These are phyloP conservation scores for Vombatus ursinus DNA, from an alignment of 2,113 vertebrate genomes.

Conservation along the genomic window DNA sequence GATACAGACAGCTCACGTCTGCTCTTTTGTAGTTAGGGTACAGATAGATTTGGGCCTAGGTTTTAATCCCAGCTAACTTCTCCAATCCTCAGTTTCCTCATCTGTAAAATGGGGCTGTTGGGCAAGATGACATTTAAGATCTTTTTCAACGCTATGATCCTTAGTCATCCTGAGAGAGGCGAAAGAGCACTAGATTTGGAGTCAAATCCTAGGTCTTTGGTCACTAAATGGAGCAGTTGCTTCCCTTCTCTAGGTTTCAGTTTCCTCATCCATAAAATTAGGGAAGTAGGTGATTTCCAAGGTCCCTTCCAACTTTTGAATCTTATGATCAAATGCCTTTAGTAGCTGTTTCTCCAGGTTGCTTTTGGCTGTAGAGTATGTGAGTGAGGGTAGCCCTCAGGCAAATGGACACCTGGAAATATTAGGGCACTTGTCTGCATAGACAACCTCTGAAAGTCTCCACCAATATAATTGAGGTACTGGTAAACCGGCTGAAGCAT, in stretches of 20 bases:
- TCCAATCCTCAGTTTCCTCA: not conserved
- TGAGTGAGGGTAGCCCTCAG: not conserved
- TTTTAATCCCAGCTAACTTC: not conserved
- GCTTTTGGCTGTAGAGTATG: not conserved
- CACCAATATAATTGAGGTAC: not conserved
- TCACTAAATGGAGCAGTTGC: not conserved
- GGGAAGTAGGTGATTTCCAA: not conserved
- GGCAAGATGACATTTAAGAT: not conserved
- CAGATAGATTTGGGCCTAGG: not conserved
- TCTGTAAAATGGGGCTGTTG: not conserved
- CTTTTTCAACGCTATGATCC: not conserved
- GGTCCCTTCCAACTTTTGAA: not conserved
- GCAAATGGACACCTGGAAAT: not conserved
- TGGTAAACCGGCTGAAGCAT: not conserved
- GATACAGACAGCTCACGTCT: not conserved
- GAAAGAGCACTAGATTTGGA: not conserved
- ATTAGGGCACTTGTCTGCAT: not conserved
- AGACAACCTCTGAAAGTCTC: not conserved
- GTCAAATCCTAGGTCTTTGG: not conserved
- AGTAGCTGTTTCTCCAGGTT: not conserved
- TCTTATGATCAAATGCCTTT: not conserved
- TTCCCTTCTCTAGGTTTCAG: not conserved
- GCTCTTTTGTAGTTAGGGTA: not conserved
- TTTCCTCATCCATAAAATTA: constrained; percentile 13
- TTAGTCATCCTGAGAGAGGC: not conserved